Percentiles rank a stretch among this genome's conserved stretches.
These are phyloP conservation scores for Pygoscelis antarcticus DNA, from an alignment of 2,113 vertebrate genomes.

Conservation along the genomic window DNA sequence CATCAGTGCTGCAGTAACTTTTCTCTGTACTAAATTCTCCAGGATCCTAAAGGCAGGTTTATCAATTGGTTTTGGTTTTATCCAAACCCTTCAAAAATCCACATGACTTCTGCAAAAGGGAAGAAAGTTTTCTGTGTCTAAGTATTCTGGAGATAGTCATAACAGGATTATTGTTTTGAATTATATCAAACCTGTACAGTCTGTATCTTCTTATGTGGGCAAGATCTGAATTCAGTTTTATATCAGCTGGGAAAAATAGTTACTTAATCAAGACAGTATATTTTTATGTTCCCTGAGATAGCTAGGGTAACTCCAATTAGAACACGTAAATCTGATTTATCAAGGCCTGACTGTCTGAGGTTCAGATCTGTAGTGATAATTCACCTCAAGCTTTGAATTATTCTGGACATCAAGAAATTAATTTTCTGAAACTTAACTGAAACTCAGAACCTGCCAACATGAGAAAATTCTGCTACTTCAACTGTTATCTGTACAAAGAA, in stretches of 20 bases:
- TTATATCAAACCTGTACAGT: not conserved
- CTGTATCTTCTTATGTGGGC: not conserved
- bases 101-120: not conserved
- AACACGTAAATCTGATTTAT: not conserved
- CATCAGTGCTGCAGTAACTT: not conserved
- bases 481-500: not conserved
- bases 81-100: not conserved
- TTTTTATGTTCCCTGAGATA: not conserved
- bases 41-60: not conserved
- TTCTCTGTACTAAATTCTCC: not conserved
- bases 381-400: not conserved
- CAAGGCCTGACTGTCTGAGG: not conserved
- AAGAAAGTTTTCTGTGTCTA: not conserved
- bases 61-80: not conserved
- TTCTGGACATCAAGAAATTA: not conserved
- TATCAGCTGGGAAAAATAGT: not conserved
- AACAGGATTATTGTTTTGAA: not conserved
- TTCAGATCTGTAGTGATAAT: not conserved
- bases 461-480: not conserved
- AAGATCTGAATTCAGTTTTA: not conserved
- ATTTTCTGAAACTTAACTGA: not conserved
- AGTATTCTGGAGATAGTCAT: not conserved
- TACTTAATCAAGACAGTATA: not conserved
- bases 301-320: not conserved
- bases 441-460: not conserved